Base-by-base conservation (phyloP, 1,140 invertebrate genomes). In the Aphaenogaster floridana region DNA sequence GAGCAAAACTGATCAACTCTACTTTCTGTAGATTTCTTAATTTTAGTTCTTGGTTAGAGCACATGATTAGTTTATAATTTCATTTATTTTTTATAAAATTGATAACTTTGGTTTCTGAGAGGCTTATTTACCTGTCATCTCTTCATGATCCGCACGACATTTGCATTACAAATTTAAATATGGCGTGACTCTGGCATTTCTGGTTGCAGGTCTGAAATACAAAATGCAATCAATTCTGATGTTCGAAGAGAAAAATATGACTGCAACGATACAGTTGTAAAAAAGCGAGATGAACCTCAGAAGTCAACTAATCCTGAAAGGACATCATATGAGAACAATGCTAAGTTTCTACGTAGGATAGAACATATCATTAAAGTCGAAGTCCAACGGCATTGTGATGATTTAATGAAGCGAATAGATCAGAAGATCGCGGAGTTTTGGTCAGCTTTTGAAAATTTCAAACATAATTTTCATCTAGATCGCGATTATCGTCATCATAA, bases 381-480 rank as follows among this genome's bases (percentile, higher is more conserved):
- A n/a, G 45, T 88, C 11, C 77, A 90, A 15, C 69, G n/a, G 28
- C 69, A 86, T 42, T 77, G 86, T 11, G 71, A 89, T 8, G 72
- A 88, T 15, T 63, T 88, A 15, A 36, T 57, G 0, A 89, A 79
- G 8, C 59, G 68, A 7, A 83, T 88, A n/a, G 74, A 77, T 3
- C 59, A 66, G 11, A 88, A 90, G 72, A 86, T 91, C 3, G 54
- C 28, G 4, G 81, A 91, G 45, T 39, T 91, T 0, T 88, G 88
- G 78, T 21, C 50, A 54, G 88, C 86, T 1, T 91, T 90, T 13
- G 90, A 91, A 59, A 76, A 91, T 34, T 88, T 91, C 52, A 88
- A 78, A n/a, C 57, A 86, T 3, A 88, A 86, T 71, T 86, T 86
- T n/a, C 52, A 71, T 42, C 17, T 88, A 15, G 64, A 88, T 79